These are phyloP conservation scores for Chymomyza procnemis DNA, from an alignment of 2,888 invertebrate species.

Conservation along the genomic window DNA sequence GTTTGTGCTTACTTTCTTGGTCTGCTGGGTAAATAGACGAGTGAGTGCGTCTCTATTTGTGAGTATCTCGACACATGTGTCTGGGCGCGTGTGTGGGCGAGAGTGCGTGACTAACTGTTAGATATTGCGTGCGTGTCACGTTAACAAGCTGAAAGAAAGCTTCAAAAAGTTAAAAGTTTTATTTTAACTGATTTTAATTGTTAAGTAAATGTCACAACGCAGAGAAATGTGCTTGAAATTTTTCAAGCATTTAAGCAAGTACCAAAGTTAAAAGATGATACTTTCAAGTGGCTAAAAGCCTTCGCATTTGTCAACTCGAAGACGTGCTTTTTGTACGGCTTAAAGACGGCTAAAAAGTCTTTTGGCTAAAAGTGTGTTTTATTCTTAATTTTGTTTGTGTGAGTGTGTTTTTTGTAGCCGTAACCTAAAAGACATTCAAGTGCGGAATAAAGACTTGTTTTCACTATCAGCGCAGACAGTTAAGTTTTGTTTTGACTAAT, in stretches of 20 bases:
- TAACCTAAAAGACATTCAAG: neutral
- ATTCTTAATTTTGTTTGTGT: too few species aligned
- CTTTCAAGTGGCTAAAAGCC: neutral
- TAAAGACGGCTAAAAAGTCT: neutral
- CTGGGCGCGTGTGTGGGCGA: neutral
- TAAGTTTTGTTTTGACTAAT: too few species aligned
- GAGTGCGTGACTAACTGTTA: neutral
- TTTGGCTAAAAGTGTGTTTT: neutral
- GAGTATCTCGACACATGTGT: neutral
- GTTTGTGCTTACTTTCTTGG: too few species aligned
- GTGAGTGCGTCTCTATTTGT: neutral
- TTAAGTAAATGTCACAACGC: neutral
- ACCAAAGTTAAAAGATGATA: neutral
- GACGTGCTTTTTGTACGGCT: neutral
- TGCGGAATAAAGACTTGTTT: neutral
- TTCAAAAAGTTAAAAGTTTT: neutral
- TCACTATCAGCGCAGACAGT: too few species aligned
- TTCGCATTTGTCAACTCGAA: neutral
- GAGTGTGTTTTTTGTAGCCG: too few species aligned
- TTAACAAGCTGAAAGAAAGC: neutral
- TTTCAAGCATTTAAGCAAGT: neutral
- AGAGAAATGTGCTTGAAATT: neutral
- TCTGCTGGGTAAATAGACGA: neutral
- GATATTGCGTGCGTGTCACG: neutral
- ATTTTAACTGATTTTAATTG: neutral